These are phyloP conservation scores for Pygoscelis antarcticus DNA, from an alignment of 2,113 vertebrate genomes.

Conservation along the genomic window DNA sequence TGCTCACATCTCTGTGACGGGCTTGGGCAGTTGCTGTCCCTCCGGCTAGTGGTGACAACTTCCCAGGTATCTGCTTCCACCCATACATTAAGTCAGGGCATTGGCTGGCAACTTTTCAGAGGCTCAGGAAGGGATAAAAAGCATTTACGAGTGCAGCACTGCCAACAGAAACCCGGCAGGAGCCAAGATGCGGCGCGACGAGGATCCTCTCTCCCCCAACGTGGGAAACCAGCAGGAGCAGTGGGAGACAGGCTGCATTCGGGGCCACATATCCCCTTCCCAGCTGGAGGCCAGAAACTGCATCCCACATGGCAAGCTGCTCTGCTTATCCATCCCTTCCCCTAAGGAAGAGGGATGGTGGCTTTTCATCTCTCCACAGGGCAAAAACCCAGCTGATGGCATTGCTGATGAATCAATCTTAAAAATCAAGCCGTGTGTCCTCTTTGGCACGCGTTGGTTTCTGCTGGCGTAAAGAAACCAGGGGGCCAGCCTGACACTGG, in stretches of 20 bases:
- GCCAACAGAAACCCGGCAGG: slow-evolving; percentile 40
- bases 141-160: not conserved
- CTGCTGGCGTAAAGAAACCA: not conserved
- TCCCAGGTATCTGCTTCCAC: slow-evolving; percentile 29
- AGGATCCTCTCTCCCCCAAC: not conserved
- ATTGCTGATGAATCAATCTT: not conserved
- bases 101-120: not conserved
- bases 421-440: accelerated
- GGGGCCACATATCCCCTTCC: not conserved
- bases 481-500: not conserved
- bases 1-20: not conserved
- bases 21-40: not conserved
- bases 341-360: not conserved
- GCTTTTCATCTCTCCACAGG: not conserved
- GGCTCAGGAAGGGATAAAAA: slow-evolving; percentile 15
- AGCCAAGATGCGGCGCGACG: not conserved
- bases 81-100: not conserved
- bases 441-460: accelerated
- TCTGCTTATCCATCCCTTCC: not conserved
- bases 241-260: not conserved
- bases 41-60: not conserved
- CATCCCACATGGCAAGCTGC: not conserved
- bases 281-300: not conserved
- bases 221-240: not conserved
- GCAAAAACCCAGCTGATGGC: not conserved